Base-by-base conservation (phyloP, 1,140 invertebrate species). In the Leptestheria dahalacensis region DNA sequence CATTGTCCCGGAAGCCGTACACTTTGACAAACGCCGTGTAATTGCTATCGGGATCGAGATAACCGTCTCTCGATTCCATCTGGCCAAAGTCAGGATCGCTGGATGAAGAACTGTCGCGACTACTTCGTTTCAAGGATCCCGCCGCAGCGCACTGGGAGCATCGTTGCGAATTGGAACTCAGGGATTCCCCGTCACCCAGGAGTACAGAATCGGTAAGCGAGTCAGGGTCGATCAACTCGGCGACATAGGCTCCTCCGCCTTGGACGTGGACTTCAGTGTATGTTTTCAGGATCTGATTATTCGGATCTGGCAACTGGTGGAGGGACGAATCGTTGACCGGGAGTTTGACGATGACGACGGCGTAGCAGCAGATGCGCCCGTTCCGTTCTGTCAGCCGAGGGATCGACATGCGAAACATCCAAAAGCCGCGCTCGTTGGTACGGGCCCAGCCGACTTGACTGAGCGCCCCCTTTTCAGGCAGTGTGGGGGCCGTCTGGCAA, bases 11-110 rank as follows among this genome's bases (percentile, higher is more conserved):
- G 74, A 70, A 72, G 87, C 85, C 81, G 64, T 86, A 81, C 48
- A 89, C 75, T 75, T 90, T 86, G 23, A 91, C 74, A 67, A 88
- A 90, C 23, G 82, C 81, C 2, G 86, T 89, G 63, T 91, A 91
- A 66, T 86, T 88, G 1, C 83, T 80, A 21, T 78, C 76, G 12
- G 80, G 76, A 66, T 89, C 84, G 26, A 91, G 73, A 48, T 74
- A 74, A 0, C 87, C 86, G 70, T 91, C 24, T 55, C 41, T 25
- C 29, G 20, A 51, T 49, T 33, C 61, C 56, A 55, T 65, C 62
- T 25, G 60, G 24, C n/a, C n/a, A n/a, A n/a, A n/a, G 33, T 9
- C 6, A 15, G 33, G 15, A 41, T 41, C 33, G 33, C 33, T 15
- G 15, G 15, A 15, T 9, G 33, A 41, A 41, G 15, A 41, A 15